Evolutionary conservation across 2,113 vertebrate genomes (phyloP), one percentile per base, ranked within the genome.

Genomic region (Oncorhynchus masou): DNA sequence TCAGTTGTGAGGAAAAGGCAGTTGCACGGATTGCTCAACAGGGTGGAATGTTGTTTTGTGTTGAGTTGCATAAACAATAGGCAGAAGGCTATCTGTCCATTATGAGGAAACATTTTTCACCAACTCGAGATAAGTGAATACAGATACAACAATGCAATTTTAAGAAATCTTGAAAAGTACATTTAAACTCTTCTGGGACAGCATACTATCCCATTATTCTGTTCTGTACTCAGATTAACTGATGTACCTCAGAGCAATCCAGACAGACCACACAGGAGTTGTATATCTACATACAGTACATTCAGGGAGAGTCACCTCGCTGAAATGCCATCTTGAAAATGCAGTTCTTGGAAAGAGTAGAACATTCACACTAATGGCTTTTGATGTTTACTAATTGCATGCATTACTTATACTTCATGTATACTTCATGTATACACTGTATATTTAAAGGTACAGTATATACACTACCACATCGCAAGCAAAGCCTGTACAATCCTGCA

Each of bases 401-500:
- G 15, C 67, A 68, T 8, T 31, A 45, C 39, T 45, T 19, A 20
- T 9, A 20, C 67, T 68, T 31, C n/a, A 31, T 31, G 19, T 34
- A 68, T 68, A 31, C 27, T 8, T 68, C 3, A 68, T 68, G 13
- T 31, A 11, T 68, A 9, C 9, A 39, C 24, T 16, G 67, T 31
- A 68, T 68, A 39, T 68, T 34, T 8, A 68, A 34, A 68, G 7
- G 19, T 34, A 20, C 16, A 45, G 39, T 45, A 45, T 45, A 48
- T 20, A 54, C 51, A 54, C 51, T 4, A 67, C 31, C 74, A 66
- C 65, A 39, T 48, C 29, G 24, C 45, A 70, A 71, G 66, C 76
- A 64, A 48, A 75, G 60, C 76, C 57, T 79, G 80, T 86, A 82
- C 70, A 76, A 83, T 92, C 91, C 84, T 88, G 86, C 75, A 81